Conservation (phyloP, 2,888 invertebrate genomes). For the Leptinotarsa rubiginosa region DNA sequence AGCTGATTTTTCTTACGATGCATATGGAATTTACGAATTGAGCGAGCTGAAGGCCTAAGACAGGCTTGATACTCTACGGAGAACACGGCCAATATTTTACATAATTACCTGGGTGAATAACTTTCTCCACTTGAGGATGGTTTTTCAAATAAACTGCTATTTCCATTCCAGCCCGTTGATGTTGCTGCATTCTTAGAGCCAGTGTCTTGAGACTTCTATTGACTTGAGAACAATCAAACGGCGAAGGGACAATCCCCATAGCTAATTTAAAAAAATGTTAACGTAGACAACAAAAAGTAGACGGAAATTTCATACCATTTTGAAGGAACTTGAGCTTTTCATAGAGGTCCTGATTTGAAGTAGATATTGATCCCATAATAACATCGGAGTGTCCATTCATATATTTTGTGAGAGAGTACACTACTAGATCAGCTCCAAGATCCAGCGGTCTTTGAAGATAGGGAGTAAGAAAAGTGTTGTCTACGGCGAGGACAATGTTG, state of each 20-base stretch:
- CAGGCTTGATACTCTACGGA: too few relatives aligned
- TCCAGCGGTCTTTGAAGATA: conserved; percentile 92
- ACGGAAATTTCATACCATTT: conserved; percentile 74
- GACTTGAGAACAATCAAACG: conserved; percentile 95
- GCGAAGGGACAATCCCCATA: conserved; percentile 93
- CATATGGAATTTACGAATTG: too few relatives aligned
- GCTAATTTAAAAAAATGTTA: conserved; percentile 66
- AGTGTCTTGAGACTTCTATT: conserved; percentile 95
- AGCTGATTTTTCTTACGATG: too few relatives aligned
- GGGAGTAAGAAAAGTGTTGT: conserved; percentile 94
- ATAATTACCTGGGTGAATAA: conserved; percentile 78
- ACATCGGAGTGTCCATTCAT: conserved; percentile 99
- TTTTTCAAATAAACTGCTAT: conserved; percentile 85
- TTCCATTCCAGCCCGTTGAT: conserved; percentile 80
- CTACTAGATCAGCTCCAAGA: conserved; percentile 89
- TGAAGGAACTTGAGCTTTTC: conserved; percentile 85
- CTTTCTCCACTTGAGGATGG: conserved; percentile 84
- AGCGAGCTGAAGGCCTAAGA: too few relatives aligned
- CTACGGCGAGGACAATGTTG: conserved; percentile 82
- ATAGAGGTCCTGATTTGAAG: conserved; percentile 79
- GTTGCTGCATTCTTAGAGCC: conserved; percentile 90
- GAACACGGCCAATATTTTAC: not conserved
- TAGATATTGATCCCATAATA: conserved; percentile 93
- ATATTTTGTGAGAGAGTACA: conserved; percentile 96
- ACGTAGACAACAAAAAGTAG: not conserved